A percentile compares a stretch with the other conserved stretches of the same genome.
Evolutionary conservation across 1,140 invertebrate species (phyloP).

Genomic region (Drusus annulatus): DNA sequence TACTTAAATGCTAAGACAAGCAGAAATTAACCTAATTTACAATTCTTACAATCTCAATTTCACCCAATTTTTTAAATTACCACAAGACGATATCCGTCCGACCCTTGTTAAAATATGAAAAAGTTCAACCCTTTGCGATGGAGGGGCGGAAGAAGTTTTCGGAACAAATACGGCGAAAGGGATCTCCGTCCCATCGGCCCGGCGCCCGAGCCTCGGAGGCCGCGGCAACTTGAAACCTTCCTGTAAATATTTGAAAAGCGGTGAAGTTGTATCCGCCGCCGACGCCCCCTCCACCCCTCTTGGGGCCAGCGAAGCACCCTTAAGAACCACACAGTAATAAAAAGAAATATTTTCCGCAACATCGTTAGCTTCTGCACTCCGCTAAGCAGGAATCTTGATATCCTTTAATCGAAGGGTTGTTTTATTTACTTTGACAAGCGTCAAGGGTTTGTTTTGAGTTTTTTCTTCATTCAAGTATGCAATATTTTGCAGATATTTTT

Average conservation of each 20-base stretch:
- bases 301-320: neutral
- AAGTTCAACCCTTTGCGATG: neutral
- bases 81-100: no score
- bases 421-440: neutral
- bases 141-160: constrained; percentile 17
- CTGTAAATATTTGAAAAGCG: constrained; percentile 44
- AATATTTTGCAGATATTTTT: no score
- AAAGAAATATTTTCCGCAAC: constrained; percentile 30
- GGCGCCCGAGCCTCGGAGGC: neutral
- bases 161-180: constrained; percentile 17
- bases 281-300: neutral
- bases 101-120: no score
- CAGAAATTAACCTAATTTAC: no score
- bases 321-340: constrained; percentile 13
- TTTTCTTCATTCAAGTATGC: no score
- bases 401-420: neutral
- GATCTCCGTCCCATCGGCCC: constrained; percentile 12
- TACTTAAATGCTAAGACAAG: no score
- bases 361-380: neutral
- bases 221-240: constrained; percentile 37
- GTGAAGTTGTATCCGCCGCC: constrained; percentile 24
- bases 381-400: constrained; percentile 1
- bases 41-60: no score
- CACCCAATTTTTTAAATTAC: no score
- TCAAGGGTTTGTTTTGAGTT: no score